Evolutionary conservation across 2,888 invertebrate genomes (phyloP), one percentile per base, ranked within the genome.

Genomic region (Galerucella pusilla): DNA sequence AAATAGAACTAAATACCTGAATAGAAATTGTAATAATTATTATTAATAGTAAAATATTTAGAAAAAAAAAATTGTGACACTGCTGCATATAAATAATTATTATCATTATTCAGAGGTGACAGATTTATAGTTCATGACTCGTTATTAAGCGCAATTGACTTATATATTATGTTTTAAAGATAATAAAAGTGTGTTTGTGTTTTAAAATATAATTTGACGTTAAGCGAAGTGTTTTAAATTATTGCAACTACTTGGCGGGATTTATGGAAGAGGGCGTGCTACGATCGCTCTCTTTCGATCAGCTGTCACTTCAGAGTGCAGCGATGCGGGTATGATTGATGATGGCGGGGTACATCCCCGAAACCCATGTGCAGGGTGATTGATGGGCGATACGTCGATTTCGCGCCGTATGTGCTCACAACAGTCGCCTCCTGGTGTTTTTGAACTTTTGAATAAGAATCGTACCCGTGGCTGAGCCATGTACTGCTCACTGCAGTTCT

Each of bases 401-500:
- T 63, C 12, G 57, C 77, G 80, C 80, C 76, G 78, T 69, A 35
- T 46, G 73, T 68, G 68, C 61, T 68, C 45, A 9, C 35, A 64
- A 45, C 42, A 45, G 75, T 75, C 79, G 80, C 78, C 78, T 80
- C 78, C 73, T 75, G 76, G 79, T 81, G 78, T 81, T 83, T 81
- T 79, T 79, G 11, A 54, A 28, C 28, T 68, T 82, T 81, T 80
- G 79, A 73, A 70, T 35, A 59, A 69, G 25, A 28, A 63, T 91
- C 93, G 90, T 93, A 94, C 94, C 94, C 94, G 93, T 92, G 94
- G 94, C 93, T 94, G 94, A 92, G 94, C 94, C 94, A 94, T 94
- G 92, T 91, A 93, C 91, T 81, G 83, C 83, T 92, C 92, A 91
- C 92, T 92, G 91, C 92, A 92, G 64, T 65, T 46, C n/a, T 64